phyloP scores from a whole-genome alignment of 2,888 invertebrate species.

The Leucophenga maculata region DNA sequence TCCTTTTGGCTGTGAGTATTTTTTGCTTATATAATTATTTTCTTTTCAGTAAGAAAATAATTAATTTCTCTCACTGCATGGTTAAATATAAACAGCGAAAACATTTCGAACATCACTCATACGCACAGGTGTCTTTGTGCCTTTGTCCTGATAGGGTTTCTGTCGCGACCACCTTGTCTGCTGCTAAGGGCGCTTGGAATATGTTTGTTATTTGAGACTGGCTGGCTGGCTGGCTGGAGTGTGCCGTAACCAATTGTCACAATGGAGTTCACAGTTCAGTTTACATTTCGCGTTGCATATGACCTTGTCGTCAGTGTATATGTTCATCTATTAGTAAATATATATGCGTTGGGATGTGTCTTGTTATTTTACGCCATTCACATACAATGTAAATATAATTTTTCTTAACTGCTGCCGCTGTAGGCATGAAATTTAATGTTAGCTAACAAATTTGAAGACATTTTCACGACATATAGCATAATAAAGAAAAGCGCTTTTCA shows the following conservation, averaged over 20 bases:
- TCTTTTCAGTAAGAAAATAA: too few relatives aligned
- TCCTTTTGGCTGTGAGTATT: too few relatives aligned
- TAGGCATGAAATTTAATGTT: too few relatives aligned
- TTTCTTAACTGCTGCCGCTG: neutral
- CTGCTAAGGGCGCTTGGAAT: neutral
- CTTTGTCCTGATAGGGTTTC: slow-evolving; percentile 8
- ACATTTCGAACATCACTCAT: slow-evolving; percentile 41
- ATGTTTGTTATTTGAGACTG: too few relatives aligned
- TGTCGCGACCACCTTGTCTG: neutral
- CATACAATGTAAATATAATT: neutral
- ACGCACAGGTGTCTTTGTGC: slow-evolving; percentile 43
- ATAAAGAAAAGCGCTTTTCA: neutral
- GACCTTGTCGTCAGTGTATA: too few relatives aligned
- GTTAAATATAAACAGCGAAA: too few relatives aligned
- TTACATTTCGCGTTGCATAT: too few relatives aligned
- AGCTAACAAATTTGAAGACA: too few relatives aligned
- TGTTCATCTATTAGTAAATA: too few relatives aligned
- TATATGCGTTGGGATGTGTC: neutral
- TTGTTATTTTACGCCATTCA: neutral
- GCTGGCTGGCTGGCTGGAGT: too few relatives aligned
- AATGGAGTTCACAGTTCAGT: neutral
- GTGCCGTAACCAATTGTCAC: neutral
- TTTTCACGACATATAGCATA: neutral
- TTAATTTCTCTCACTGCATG: too few relatives aligned
- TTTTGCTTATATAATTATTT: too few relatives aligned